Evolutionary conservation across 2,113 vertebrate genomes (phyloP).

Genomic region (Cyanocitta stelleri): DNA sequence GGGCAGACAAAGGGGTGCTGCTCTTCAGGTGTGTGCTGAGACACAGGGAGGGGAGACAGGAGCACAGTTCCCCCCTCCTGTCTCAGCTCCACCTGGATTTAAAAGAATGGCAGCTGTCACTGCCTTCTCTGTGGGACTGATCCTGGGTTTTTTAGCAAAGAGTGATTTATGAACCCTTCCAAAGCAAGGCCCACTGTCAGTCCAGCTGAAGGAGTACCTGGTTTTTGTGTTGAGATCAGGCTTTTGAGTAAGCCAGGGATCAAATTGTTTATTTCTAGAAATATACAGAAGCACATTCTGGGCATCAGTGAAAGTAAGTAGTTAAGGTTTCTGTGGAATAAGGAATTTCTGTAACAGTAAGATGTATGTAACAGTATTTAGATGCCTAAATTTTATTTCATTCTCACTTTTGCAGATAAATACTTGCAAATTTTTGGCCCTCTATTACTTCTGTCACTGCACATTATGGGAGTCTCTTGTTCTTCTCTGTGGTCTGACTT

Average conservation of each 20-base stretch:
- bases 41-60: background rate
- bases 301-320: background rate
- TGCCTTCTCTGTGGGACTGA: background rate
- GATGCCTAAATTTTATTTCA: background rate
- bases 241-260: background rate
- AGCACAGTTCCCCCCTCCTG: background rate
- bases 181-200: background rate
- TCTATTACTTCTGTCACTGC: background rate
- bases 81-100: background rate
- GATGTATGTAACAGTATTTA: background rate
- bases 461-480: background rate
- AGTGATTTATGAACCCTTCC: background rate
- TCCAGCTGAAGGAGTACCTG: background rate
- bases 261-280: background rate
- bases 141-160: background rate
- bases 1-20: background rate
- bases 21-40: background rate
- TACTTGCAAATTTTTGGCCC: background rate
- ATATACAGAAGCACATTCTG: background rate
- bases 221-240: fast-evolving
- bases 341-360: background rate
- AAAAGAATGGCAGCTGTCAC: background rate
- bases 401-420: background rate
- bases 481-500: background rate
- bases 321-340: background rate